Conservation (phyloP, 2,888 invertebrate genomes). For the Iselma pallidipennis region DNA sequence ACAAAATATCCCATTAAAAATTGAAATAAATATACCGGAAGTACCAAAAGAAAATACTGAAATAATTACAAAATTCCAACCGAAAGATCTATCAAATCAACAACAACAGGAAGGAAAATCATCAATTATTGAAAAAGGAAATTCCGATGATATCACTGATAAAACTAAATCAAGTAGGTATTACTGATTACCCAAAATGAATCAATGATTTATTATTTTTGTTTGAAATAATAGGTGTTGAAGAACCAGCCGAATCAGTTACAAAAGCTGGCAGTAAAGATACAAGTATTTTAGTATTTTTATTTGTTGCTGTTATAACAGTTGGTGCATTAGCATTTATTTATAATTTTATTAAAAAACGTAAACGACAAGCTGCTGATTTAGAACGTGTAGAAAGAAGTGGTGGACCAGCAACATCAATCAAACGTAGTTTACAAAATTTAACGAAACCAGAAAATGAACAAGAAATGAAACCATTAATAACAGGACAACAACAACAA, state of each 20-base stretch:
- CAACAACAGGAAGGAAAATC: too few species aligned
- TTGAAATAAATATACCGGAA: constrained; percentile 1
- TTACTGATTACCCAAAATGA: too few species aligned
- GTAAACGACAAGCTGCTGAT: constrained; percentile 38
- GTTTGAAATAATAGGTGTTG: background rate
- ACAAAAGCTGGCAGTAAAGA: constrained; percentile 32
- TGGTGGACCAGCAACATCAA: constrained; percentile 28
- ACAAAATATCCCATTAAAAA: background rate
- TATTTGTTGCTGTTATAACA: constrained; percentile 61
- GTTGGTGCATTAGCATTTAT: constrained; percentile 60
- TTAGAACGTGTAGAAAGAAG: constrained; percentile 48
- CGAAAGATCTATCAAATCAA: constrained; percentile 9
- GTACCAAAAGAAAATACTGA: background rate
- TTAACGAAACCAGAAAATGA: constrained; percentile 30
- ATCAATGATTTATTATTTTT: constrained; percentile 6
- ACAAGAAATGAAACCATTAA: constrained; percentile 48
- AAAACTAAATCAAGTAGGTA: too few species aligned
- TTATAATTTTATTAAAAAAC: constrained; percentile 61
- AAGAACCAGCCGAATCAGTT: constrained; percentile 25
- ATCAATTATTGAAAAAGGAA: too few species aligned
- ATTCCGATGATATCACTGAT: too few species aligned
- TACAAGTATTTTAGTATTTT: constrained; percentile 53
- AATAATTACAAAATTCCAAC: background rate
- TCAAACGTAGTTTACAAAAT: constrained; percentile 26
- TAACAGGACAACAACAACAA: constrained; percentile 26